These are phyloP conservation scores for Ascidia mentula DNA, from an alignment of 23 tunicate species.

Conservation along the genomic window DNA sequence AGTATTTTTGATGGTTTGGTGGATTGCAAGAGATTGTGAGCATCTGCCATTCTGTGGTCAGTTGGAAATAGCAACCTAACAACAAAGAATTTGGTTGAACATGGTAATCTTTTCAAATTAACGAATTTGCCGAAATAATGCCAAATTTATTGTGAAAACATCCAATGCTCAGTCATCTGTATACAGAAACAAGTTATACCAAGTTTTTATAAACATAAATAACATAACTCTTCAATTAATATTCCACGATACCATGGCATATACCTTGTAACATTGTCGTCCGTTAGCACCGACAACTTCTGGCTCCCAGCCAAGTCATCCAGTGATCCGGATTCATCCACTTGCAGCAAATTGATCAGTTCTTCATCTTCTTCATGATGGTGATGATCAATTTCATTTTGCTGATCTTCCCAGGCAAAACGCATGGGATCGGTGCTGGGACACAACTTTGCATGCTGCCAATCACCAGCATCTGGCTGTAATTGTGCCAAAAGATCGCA, in stretches of 20 bases:
- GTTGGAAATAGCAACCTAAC: constrained; percentile 78
- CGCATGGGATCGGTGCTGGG: constrained; percentile 80
- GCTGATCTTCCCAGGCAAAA: constrained; percentile 3
- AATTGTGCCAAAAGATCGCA: constrained; percentile 65
- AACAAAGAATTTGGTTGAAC: no score
- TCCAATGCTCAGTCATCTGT: no score
- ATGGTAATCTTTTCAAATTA: no score
- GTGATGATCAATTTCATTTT: not conserved
- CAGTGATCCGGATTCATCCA: not conserved
- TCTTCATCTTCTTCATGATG: constrained; percentile 13
- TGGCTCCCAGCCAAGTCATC: not conserved
- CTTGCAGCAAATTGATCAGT: not conserved
- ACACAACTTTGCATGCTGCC: constrained; percentile 59
- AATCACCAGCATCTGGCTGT: constrained; percentile 33
- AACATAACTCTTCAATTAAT: no score
- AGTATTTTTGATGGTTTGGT: constrained; percentile 32
- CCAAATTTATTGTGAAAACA: no score
- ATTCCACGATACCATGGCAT: no score
- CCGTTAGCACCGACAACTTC: not conserved
- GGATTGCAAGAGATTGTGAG: constrained; percentile 42
- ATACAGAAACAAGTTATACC: no score
- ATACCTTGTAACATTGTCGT: constrained; percentile 76
- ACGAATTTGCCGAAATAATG: no score
- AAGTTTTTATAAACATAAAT: no score
- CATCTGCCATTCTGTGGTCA: constrained; percentile 90